A percentile compares a stretch with the other conserved stretches of the same genome.
Evolutionary conservation across 92 coral and sea anemone genomes (phyloP).

Genomic region (Virgularia gustaviana): DNA sequence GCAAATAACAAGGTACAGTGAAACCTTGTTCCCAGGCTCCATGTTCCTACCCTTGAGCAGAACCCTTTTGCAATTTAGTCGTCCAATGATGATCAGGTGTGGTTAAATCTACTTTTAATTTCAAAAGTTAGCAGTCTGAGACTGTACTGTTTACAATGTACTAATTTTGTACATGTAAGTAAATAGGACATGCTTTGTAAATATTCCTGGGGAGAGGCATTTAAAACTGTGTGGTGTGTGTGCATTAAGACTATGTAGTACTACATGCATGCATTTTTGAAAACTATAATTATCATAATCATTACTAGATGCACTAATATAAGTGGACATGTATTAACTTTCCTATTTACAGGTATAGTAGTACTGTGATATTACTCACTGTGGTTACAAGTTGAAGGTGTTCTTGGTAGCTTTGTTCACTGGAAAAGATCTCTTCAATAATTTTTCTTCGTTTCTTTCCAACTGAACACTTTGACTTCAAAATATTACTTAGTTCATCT

Average conservation of each 20-base stretch:
- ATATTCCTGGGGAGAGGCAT: neutral
- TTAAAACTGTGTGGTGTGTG: neutral
- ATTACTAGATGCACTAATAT: neutral
- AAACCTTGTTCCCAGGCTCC: no score
- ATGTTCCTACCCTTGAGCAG: no score
- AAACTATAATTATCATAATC: neutral
- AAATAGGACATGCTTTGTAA: neutral
- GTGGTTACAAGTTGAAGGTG: conserved; percentile 71
- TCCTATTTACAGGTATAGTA: neutral
- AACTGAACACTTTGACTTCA: conserved; percentile 60
- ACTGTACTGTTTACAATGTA: no score
- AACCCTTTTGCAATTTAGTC: no score
- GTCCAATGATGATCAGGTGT: no score
- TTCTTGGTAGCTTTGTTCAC: conserved; percentile 88
- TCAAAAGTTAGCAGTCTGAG: no score
- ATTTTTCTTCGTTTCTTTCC: conserved; percentile 77
- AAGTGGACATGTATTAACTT: neutral
- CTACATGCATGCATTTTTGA: neutral
- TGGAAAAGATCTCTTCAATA: conserved; percentile 80
- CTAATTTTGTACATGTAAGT: no score
- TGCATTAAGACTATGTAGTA: neutral
- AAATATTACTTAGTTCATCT: conserved; percentile 72
- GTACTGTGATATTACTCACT: conserved; percentile 51
- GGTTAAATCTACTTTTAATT: no score
- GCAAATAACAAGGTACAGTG: no score